phyloP scores from a whole-genome alignment of 1,140 invertebrate genomes.

The Colletes gigas region DNA sequence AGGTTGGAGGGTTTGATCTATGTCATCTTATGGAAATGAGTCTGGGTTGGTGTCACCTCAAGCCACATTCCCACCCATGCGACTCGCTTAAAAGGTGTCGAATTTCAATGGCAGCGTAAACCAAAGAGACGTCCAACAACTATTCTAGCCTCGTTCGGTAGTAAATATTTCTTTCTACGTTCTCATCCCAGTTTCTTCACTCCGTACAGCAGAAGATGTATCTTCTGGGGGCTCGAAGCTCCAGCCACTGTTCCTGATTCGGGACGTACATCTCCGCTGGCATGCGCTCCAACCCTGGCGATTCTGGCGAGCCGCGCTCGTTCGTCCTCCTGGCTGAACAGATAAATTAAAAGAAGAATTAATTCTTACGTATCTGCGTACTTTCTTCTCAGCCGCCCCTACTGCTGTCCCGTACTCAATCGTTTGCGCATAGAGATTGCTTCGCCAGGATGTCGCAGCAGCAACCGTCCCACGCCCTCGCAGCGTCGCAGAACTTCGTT shows the following conservation, averaged over 20 bases:
- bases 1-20: neutral
- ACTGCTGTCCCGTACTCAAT: conserved; percentile 44
- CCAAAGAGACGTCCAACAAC: too few relatives aligned
- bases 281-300: conserved; percentile 82
- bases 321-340: conserved; percentile 69
- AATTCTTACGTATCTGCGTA: neutral
- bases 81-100: too few relatives aligned
- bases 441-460: conserved; percentile 89
- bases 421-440: conserved; percentile 85
- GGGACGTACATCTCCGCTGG: conserved; percentile 95
- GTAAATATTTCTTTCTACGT: neutral
- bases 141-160: neutral
- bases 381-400: neutral
- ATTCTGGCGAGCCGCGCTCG: conserved; percentile 69
- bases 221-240: conserved; percentile 84
- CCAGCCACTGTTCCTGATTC: conserved; percentile 92
- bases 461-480: conserved; percentile 89
- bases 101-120: too few relatives aligned
- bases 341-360: neutral
- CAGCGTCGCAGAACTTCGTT: conserved; percentile 89
- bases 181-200: conserved; percentile 27
- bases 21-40: neutral
- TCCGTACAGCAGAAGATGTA: conserved; percentile 71
- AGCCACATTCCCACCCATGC: neutral
- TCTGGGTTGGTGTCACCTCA: neutral